Evolutionary conservation across 2,797 vertebrate species (phyloP), one percentile per base, ranked within the genome.

Genomic region (Chromis chromis): DNA sequence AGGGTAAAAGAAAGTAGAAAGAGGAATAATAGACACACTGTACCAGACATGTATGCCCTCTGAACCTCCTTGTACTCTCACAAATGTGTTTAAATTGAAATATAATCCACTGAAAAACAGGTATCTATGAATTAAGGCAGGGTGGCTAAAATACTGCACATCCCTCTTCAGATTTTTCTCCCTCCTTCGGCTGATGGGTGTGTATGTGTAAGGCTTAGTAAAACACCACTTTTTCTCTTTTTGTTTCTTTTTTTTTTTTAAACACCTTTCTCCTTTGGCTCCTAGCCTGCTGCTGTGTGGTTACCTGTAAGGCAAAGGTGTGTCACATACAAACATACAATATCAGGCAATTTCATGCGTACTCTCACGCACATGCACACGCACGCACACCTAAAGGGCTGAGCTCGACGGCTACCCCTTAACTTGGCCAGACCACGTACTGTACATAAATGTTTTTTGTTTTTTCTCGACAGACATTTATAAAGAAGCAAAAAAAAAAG

Each of bases 231-330:
- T 84, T 56, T 31, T 10, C 36, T 49, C 48, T 27, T 6, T 22
- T 1, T n/a, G n/a, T 42, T n/a, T 58, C 17, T 21, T 0, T 16
- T 3, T 36, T 56, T 49, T 27, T 31, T 39, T 33, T n/a, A n/a
- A 16, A 79, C 74, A 75, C 58, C 73, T 71, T 82, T 82, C 83
- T 88, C 90, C 81, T 93, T 93, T 92, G 91, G 91, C 89, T 91
- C 84, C 83, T 84, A 90, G 91, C 70, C 92, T 90, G 92, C 86
- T 92, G 92, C 86, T 92, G 89, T 78, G 84, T 90, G 82, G 76
- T 90, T 79, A 90, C 88, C 90, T 85, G 88, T 94, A 94, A 94
- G 93, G 93, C 92, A 93, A 90, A 90, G 81, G 90, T 94, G 91
- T 93, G 83, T 91, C 88, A 85, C 79, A 66, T 88, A 90, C 83